Evolutionary conservation across 2,888 invertebrate genomes (phyloP).

Genomic region (Caenorhabditis uteleia): DNA sequence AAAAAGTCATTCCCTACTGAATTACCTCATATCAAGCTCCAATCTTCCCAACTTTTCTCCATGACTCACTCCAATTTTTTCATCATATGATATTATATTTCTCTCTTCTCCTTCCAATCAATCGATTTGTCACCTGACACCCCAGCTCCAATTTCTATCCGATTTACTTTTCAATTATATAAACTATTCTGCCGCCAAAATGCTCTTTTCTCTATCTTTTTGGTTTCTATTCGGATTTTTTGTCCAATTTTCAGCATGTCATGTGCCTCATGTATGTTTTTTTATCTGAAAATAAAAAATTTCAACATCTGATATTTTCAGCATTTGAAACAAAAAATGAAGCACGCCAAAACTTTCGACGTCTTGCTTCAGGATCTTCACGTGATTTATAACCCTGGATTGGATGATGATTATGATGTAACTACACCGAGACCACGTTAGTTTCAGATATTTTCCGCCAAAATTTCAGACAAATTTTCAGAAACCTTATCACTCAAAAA

Average conservation of each 20-base stretch:
- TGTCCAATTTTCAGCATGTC: neutral
- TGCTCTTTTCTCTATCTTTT: neutral
- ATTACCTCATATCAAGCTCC: too few relatives aligned
- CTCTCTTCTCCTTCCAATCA: too few relatives aligned
- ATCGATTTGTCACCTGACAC: slow-evolving; percentile 1
- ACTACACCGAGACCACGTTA: slow-evolving; percentile 12
- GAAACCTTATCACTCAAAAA: neutral
- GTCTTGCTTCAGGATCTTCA: slow-evolving; percentile 30
- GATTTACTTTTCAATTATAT: too few relatives aligned
- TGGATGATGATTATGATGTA: slow-evolving; percentile 33
- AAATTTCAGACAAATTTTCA: slow-evolving; percentile 1
- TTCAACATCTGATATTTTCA: slow-evolving; percentile 5
- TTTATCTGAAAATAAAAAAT: neutral
- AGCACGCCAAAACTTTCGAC: slow-evolving; percentile 31
- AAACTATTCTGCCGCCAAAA: neutral
- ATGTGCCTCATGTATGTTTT: slow-evolving; percentile 22
- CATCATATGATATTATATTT: too few relatives aligned
- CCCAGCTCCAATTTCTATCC: neutral
- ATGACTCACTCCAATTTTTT: too few relatives aligned
- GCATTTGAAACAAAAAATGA: slow-evolving; percentile 23
- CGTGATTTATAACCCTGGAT: slow-evolving; percentile 38
- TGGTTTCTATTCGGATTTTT: neutral
- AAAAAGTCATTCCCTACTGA: too few relatives aligned
- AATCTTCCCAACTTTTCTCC: too few relatives aligned
- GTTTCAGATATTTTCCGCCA: neutral